Evolutionary conservation across 2,113 vertebrate species (phyloP).

Genomic region (Collichthys lucidus): DNA sequence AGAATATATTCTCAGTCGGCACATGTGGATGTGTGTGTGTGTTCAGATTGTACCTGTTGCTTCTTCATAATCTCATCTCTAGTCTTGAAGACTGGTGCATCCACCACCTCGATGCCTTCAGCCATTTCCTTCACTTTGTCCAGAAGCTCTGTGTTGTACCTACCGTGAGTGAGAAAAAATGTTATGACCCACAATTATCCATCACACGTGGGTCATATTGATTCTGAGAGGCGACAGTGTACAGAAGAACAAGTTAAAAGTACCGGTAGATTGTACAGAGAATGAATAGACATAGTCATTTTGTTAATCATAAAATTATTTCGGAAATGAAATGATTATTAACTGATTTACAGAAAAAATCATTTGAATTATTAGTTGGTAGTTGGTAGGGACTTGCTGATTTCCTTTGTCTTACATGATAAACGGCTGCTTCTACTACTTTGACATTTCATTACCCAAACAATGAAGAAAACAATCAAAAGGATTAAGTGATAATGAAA

Average conservation of each 20-base stretch:
- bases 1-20: no score
- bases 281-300: neutral
- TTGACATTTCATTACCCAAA: neutral
- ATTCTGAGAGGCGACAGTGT: neutral
- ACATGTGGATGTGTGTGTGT: neutral
- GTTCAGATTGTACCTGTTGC: slow-evolving; percentile 68
- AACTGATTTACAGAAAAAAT: neutral
- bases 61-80: slow-evolving; percentile 90
- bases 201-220: neutral
- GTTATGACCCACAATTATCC: neutral
- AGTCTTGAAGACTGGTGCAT: slow-evolving; percentile 89
- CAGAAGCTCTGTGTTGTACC: slow-evolving; percentile 87
- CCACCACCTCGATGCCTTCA: slow-evolving; percentile 88
- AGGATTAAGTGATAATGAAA: neutral
- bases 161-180: slow-evolving; percentile 49
- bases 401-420: neutral
- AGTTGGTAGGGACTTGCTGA: no score
- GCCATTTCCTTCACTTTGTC: slow-evolving; percentile 91
- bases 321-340: neutral
- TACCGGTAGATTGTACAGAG: neutral
- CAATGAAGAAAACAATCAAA: neutral
- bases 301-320: neutral
- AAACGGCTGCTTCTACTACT: no score
- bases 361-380: no score
- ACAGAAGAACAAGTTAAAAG: neutral